Percentiles rank a stretch among this genome's conserved stretches.
phyloP scores from a whole-genome alignment of 2,888 invertebrate species.

The Latrodectus elegans region DNA sequence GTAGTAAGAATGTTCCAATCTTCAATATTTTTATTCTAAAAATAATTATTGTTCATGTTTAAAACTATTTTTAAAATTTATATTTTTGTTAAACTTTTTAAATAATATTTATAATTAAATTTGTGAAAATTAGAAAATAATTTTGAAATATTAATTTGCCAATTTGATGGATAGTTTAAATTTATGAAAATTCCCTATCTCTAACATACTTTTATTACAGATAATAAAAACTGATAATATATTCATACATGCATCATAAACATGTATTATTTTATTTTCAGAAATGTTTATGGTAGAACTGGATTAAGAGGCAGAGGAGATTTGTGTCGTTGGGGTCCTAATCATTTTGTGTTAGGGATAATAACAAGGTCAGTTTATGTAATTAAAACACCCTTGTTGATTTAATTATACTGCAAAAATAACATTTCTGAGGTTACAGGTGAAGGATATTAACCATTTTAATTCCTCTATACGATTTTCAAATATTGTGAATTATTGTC shows the following conservation, averaged over 20 bases:
- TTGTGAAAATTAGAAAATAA: neutral
- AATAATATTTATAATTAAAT: neutral
- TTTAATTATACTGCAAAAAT: too few species aligned
- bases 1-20: too few species aligned
- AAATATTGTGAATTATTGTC: too few species aligned
- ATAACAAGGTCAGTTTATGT: slow-evolving; percentile 72
- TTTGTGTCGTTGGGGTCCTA: slow-evolving; percentile 75
- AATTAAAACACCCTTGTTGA: too few species aligned
- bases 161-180: neutral
- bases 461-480: too few species aligned
- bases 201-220: too few species aligned
- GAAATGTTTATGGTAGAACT: slow-evolving; percentile 75
- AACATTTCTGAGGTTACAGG: too few species aligned
- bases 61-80: too few species aligned
- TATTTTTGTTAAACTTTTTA: neutral
- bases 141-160: neutral
- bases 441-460: too few species aligned
- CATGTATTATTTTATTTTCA: slow-evolving; percentile 22
- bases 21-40: too few species aligned
- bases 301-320: slow-evolving; percentile 74
- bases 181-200: too few species aligned
- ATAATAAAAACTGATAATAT: neutral
- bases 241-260: neutral
- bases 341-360: slow-evolving; percentile 74
- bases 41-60: too few species aligned